Base-by-base conservation (phyloP, 2,113 vertebrate species). In the Istiophorus platypterus region DNA sequence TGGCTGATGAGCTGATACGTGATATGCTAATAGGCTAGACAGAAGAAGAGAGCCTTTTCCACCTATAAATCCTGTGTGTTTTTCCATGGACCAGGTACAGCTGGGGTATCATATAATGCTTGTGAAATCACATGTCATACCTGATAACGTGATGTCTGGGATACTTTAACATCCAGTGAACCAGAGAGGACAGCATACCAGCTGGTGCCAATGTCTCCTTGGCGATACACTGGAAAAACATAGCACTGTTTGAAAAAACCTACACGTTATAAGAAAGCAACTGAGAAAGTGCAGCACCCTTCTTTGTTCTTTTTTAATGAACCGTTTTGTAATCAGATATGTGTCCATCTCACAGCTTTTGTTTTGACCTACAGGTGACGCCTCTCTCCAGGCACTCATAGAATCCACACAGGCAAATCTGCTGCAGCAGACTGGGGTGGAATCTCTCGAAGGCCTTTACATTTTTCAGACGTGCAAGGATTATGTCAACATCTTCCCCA, bases 151-250 rank as follows among this genome's bases (percentile, higher is more conserved):
- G 96, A 97, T 5, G 97, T 99, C 91, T 98, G 97, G 42, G 98
- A 99, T 72, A 99, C 96, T 94, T 97, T 99, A 85, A 99, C 98
- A 92, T 99, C 98, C 93, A 99, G 91, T 15, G 98, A 99, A 77
- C 98, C 98, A 34, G 97, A 97, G 58, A 99, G 93, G 63, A 99
- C 97, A 26, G 98, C 96, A 76, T 99, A 99, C 98, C 98, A 99
- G 79, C 96, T 98, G 24, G 97, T 99, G 78, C 98, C 98, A 76
- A 99, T 98, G 85, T 99, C 98, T 85, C 98, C 98, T 90, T 99
- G 98, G 24, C 98, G 97, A 93, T 97, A 99, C 57, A 99, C 98
- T 99, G 91, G 12, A 93, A 92, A 83, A 66, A 73, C 7, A 71
- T 3, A 68, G 20, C 14, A 47, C 0, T 34, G 3, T 42, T 76